Percentiles rank a stretch among this genome's conserved stretches.
These are phyloP conservation scores for Archilochus colubris DNA, from an alignment of 2,113 vertebrate genomes.

Conservation along the genomic window DNA sequence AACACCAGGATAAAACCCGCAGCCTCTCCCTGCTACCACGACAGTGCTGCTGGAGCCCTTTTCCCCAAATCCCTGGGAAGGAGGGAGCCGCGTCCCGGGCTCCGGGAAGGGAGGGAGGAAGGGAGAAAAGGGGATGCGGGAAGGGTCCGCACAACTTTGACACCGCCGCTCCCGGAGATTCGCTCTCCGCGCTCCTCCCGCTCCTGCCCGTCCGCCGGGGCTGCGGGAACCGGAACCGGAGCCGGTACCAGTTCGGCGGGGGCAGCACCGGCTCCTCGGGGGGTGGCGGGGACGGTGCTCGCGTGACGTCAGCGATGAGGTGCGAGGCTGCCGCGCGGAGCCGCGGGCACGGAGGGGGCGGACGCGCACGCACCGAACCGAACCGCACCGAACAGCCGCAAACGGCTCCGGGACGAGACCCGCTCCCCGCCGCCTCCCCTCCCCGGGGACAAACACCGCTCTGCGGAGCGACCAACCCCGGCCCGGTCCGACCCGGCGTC, in stretches of 20 bases:
- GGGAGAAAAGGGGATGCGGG: no score
- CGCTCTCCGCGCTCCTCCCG: background rate
- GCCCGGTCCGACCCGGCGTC: background rate
- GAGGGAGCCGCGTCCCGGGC: background rate
- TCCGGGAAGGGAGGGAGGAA: accelerated
- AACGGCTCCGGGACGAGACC: no score
- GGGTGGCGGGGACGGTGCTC: background rate
- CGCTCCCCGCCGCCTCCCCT: background rate
- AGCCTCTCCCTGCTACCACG: no score
- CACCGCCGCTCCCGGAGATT: background rate
- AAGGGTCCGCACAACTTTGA: background rate
- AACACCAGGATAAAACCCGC: no score
- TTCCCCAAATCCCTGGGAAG: accelerated
- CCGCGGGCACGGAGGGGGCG: background rate
- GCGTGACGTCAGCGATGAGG: constrained; percentile 19
- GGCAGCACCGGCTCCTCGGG: background rate
- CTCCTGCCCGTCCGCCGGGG: no score
- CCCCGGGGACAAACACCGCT: background rate
- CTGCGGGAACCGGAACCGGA: background rate
- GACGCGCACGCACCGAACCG: background rate
- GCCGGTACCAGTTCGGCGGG: no score
- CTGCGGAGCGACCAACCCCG: background rate
- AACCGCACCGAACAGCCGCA: no score
- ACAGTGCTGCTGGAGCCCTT: background rate
- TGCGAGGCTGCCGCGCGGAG: background rate